Evolutionary conservation across 2,888 invertebrate species (phyloP), one percentile per base, ranked within the genome.

Genomic region (Pachydiplax longipennis): DNA sequence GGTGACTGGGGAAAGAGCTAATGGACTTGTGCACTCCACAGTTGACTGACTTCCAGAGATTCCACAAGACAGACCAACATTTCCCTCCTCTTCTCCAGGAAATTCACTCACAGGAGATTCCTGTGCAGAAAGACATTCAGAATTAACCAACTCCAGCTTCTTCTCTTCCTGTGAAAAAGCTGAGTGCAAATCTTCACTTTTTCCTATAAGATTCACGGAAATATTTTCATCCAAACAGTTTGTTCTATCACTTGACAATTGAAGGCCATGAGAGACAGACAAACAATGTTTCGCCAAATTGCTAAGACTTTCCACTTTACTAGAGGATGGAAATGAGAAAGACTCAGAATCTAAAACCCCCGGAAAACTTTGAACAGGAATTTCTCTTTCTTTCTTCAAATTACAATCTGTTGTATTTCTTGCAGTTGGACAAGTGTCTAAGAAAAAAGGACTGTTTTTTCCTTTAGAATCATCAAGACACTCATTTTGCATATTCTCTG

Each of bases 31-130:
- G 37, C 87, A 87, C n/a, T 87, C 87, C n/a, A 87, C 87, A 3
- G 87, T 87, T 61, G 87, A 87, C 40, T 87, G 87, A n/a, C 87
- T 87, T 37, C 87, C 87, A 22, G 87, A 83, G 58, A 83, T 83
- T 31, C 58, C 83, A 35, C 58, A 61, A 10, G 87, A 37, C 10
- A 87, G 37, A 65, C 58, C 58, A 13, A 58, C 61, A 37, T 87
- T 35, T 10, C 61, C 65, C 0, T 37, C 61, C 22, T 37, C 35
- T 0, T 87, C 87, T 40, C 61, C 61, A 61, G 87, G 87, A 35
- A 61, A 58, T 22, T 87, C 87, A 65, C 37, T 87, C 65, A 87
- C 4, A 18, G 87, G 61, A 1, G 87, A 87, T 8, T 87, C 87
- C n/a, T 87, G 61, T 6, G 37, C 18, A 18, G 13, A 31, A 18